These are phyloP conservation scores for Helicoverpa armigera DNA, from an alignment of 1,140 invertebrate species.

Conservation along the genomic window DNA sequence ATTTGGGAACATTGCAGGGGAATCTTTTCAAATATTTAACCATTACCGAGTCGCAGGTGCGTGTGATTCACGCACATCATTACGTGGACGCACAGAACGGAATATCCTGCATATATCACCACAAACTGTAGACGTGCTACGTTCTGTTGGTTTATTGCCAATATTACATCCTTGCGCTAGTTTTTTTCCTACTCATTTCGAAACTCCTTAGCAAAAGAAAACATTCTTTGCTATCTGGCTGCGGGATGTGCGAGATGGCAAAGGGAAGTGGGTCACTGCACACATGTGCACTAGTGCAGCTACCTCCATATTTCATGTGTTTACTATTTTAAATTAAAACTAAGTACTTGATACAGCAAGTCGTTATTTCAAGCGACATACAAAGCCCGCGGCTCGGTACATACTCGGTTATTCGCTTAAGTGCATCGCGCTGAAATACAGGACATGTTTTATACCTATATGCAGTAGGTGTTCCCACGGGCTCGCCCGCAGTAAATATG, in stretches of 20 bases:
- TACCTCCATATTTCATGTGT: background rate
- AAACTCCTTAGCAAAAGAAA: background rate
- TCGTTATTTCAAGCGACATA: conserved; percentile 19
- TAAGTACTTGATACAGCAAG: conserved; percentile 20
- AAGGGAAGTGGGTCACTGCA: background rate
- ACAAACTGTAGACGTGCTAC: background rate
- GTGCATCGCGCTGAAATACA: conserved; percentile 23
- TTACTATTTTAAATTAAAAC: conserved; percentile 14
- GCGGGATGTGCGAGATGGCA: background rate
- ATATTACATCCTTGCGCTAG: background rate
- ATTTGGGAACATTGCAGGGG: background rate
- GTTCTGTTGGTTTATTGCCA: background rate
- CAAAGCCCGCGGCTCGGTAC: background rate
- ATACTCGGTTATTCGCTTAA: conserved; percentile 21
- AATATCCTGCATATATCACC: conserved; percentile 3
- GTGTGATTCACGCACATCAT: conserved; percentile 26
- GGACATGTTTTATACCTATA: background rate
- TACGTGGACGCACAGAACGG: conserved; percentile 16
- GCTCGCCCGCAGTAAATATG: background rate
- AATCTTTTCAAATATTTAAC: conserved; percentile 32
- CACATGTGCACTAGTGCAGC: background rate
- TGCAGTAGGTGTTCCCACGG: background rate
- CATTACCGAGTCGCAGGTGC: conserved; percentile 23
- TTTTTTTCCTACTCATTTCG: background rate
- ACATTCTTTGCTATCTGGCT: background rate